phyloP scores from a whole-genome alignment of 2,797 vertebrate species.

The Pogonophryne albipinna region DNA sequence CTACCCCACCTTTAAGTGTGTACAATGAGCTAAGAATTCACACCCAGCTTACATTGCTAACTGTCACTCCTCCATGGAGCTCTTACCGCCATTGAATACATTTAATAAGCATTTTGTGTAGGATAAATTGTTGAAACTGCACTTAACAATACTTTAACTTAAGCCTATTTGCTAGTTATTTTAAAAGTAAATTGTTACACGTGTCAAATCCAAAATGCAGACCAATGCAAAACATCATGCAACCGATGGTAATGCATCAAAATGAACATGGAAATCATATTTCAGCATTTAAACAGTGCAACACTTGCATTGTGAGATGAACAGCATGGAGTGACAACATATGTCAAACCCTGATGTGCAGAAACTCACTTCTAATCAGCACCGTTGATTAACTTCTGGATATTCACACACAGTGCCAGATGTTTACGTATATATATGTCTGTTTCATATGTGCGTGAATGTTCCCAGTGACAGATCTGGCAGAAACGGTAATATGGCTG shows the following conservation, averaged over 20 bases:
- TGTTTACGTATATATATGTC: conserved; percentile 56
- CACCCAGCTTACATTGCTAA: too few species aligned
- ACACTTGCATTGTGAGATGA: conserved; percentile 30
- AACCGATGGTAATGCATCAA: conserved; percentile 11
- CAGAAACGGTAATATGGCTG: conserved; percentile 62
- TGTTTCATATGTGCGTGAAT: conserved; percentile 44
- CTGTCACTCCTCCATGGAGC: background rate
- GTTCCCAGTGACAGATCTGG: conserved; percentile 62
- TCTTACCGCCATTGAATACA: too few species aligned
- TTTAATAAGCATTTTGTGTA: background rate
- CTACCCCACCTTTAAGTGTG: background rate
- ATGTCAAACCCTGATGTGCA: conserved; percentile 49
- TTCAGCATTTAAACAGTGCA: conserved; percentile 17
- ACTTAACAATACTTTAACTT: background rate
- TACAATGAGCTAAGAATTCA: background rate
- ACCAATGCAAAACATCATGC: background rate
- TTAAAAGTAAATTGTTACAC: background rate
- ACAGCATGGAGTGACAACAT: conserved; percentile 45
- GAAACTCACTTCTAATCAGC: conserved; percentile 25
- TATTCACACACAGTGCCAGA: conserved; percentile 55
- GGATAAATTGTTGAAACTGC: background rate
- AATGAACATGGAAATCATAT: conserved; percentile 14
- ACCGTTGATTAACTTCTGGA: conserved; percentile 57
- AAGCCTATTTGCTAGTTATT: background rate
- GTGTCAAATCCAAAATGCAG: background rate